A percentile compares a stretch with the other conserved stretches of the same genome.
phyloP scores from a whole-genome alignment of 1,140 invertebrate genomes.

The Battus philenor region DNA sequence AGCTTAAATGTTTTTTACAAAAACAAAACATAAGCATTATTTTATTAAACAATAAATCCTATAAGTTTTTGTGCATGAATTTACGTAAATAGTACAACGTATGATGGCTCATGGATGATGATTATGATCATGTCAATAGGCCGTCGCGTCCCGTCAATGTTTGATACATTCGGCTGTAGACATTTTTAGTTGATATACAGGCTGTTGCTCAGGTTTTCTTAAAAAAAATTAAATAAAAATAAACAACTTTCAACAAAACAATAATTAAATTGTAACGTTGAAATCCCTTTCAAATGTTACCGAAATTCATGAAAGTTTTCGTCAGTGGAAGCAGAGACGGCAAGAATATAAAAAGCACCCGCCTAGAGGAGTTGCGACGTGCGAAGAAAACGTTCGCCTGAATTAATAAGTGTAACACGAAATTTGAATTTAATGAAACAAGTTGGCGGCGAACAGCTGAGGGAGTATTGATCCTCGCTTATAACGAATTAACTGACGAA shows the following conservation, averaged over 20 bases:
- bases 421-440: conserved; percentile 78
- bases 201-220: no score
- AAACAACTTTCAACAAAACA: conserved; percentile 6
- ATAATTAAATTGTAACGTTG: conserved; percentile 17
- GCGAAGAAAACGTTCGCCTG: conserved; percentile 54
- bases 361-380: conserved; percentile 42
- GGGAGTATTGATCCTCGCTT: conserved; percentile 54
- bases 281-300: conserved; percentile 34
- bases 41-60: no score
- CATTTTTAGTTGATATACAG: no score
- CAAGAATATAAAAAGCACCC: conserved; percentile 64
- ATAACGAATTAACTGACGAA: conserved; percentile 49
- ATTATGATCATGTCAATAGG: no score
- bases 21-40: no score
- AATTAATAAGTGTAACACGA: conserved; percentile 77
- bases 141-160: no score
- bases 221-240: no score
- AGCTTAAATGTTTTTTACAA: no score
- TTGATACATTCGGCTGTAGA: no score
- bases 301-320: conserved; percentile 41
- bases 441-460: conserved; percentile 65
- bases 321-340: conserved; percentile 32
- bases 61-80: no score
- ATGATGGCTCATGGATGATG: no score
- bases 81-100: no score